A percentile compares a stretch with the other conserved stretches of the same genome.
Evolutionary conservation across 2,797 vertebrate genomes (phyloP).

Genomic region (Halcyon leucocephala): DNA sequence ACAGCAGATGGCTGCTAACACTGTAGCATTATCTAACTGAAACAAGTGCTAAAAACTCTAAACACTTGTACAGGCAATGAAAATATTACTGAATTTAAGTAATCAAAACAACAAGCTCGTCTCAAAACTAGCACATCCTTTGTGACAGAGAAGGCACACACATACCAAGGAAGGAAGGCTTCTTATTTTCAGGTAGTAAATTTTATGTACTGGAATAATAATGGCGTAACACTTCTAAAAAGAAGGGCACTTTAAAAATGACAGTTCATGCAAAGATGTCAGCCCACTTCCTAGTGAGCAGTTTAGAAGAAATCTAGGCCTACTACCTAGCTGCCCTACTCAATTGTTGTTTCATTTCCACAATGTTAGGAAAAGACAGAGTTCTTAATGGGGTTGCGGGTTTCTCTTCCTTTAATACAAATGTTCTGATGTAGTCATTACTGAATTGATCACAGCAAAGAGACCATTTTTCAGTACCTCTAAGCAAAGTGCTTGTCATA

Average conservation of each 20-base stretch:
- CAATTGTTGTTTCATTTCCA: not conserved
- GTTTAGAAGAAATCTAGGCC: not conserved
- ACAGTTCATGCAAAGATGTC: not conserved
- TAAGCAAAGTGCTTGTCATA: not conserved
- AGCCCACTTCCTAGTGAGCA: not conserved
- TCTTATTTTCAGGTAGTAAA: not conserved
- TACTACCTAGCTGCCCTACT: not conserved
- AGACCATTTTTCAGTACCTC: not conserved
- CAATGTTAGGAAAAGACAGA: not conserved
- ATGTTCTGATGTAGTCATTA: not conserved
- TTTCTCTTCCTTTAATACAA: not conserved
- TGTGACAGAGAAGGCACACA: not conserved
- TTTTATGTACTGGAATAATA: not conserved
- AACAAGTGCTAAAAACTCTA: constrained; percentile 36
- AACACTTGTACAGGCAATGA: not conserved
- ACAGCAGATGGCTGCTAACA: constrained; percentile 68
- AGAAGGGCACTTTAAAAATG: not conserved
- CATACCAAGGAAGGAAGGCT: not conserved
- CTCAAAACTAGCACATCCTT: not conserved
- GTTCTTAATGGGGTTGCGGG: fast-evolving
- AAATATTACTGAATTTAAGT: constrained; percentile 55
- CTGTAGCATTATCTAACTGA: constrained; percentile 53
- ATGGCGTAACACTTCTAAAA: not conserved
- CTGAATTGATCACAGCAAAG: not conserved
- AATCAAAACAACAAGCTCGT: not conserved